Evolutionary conservation across 2,797 vertebrate genomes (phyloP).

Genomic region (Antennarius maculatus): DNA sequence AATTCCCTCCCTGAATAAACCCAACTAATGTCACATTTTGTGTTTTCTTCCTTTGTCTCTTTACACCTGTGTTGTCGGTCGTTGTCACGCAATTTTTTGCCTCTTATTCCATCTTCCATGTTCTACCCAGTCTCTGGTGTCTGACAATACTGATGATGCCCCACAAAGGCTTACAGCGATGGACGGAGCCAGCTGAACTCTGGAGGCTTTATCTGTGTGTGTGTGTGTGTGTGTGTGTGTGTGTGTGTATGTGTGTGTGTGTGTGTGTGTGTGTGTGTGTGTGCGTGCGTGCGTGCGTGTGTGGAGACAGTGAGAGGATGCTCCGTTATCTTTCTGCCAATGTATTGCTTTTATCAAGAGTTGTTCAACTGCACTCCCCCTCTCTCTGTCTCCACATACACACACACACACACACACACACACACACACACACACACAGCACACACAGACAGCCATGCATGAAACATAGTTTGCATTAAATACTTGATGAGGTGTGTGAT

Average conservation of each 20-base stretch:
- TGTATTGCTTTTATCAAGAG: constrained; percentile 42
- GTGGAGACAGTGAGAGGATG: too few relatives aligned
- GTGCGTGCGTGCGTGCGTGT: too few relatives aligned
- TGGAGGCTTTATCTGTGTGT: constrained; percentile 56
- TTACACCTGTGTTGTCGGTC: constrained; percentile 18
- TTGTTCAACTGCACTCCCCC: constrained; percentile 32
- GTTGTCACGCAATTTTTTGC: constrained; percentile 17
- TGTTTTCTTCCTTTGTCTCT: constrained; percentile 1
- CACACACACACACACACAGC: constrained; percentile 27
- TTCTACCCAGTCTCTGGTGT: constrained; percentile 32
- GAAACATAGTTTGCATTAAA: constrained; percentile 74
- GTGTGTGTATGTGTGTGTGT: neutral
- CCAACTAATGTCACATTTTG: neutral
- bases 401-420: constrained; percentile 20
- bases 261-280: too few relatives aligned
- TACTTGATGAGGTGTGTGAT: constrained; percentile 74
- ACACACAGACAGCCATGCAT: constrained; percentile 69
- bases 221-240: constrained; percentile 27
- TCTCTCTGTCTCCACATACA: neutral
- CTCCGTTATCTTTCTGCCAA: constrained; percentile 25
- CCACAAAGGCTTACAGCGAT: constrained; percentile 53
- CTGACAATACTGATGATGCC: constrained; percentile 56
- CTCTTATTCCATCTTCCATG: constrained; percentile 21
- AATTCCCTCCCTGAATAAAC: neutral
- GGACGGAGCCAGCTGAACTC: constrained; percentile 65